Evolutionary conservation across 2,888 invertebrate genomes (phyloP), one percentile per base, ranked within the genome.

Genomic region (Eupithecia inturbata): DNA sequence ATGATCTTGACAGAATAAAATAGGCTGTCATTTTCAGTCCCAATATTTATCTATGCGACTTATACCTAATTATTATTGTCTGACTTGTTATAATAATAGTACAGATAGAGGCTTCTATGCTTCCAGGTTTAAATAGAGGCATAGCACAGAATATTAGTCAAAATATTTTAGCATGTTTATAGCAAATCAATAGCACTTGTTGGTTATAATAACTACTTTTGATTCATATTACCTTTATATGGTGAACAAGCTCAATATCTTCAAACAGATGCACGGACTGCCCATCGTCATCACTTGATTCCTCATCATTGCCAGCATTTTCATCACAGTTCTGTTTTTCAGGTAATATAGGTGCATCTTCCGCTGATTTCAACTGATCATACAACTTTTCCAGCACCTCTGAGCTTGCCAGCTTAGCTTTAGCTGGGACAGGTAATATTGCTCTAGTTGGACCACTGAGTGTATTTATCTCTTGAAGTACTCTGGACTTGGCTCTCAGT

Each of bases 231-330:
- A 94, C 94, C 92, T 94, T 93, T 36, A 88, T 79, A 85, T 93
- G 89, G 85, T 93, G 92, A 63, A 92, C 81, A 73, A 92, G 41
- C 81, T 92, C 93, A 81, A 94, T 87, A 83, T 94, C 94, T 82
- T 94, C 93, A 90, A 94, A 94, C 77, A 94, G 84, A 83, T 92
- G 92, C 1, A 94, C 90, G 60, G 93, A 92, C 45, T 90, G 81
- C 12, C 85, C 91, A 68, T 88, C 88, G 79, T 89, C 80, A 41
- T 81, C 78, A 39, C 76, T 82, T 78, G 28, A 81, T 33, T 77
- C 57, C 41, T 87, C 84, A 68, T 82, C 70, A 79, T 87, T 82
- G 10, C 85, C 86, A 49, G 70, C 73, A 19, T 72, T 68, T 75
- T 83, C 81, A 28, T 79, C 68, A 62, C 77, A 79, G 28, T 22